Evolutionary conservation across 2,797 vertebrate species (phyloP), one percentile per base, ranked within the genome.

Genomic region (Tenualosa thibaudeaui): DNA sequence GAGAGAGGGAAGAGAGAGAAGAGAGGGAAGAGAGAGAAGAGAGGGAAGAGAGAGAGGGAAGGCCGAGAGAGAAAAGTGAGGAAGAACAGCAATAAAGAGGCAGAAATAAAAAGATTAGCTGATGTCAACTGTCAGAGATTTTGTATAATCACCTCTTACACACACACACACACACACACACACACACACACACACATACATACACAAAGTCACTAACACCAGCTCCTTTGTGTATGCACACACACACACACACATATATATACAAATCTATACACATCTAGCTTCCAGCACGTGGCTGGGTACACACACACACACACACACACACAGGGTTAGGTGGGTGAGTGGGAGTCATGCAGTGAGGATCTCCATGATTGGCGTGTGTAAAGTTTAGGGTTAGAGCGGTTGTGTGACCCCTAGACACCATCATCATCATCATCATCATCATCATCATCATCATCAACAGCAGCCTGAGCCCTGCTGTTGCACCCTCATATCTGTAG

Each of bases 291-390:
- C 19, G 12, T 3, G 10, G 26, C 65, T 17, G 31, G 26, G 82
- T 89, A 49, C 24, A 37, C 62, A 31, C 56, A 83, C 40, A 65
- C 60, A 68, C 62, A 31, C 9, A 68, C 24, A 17, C 83, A 65
- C 68, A 85, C 87, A 92, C 89, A 88, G 6, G n/a, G 88, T 94
- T 95, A 62, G 81, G 90, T 43, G 82, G 84, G 88, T 89, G 88
- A 89, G 84, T 86, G 86, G 87, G 85, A 84, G 83, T 85, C 91
- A 92, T 92, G 91, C 91, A 89, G 71, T 58, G 81, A 87, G 54
- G 71, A 71, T 82, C 86, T 84, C 82, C 88, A 83, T 88, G 85
- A 91, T 83, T 89, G 43, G 40, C 71, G 86, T 62, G 54, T 84
- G 83, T 82, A 17, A 71, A 49, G 71, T 86, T 89, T 82, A 88